Base-by-base conservation (phyloP, 2,797 vertebrate species). In the Nasua narica region DNA sequence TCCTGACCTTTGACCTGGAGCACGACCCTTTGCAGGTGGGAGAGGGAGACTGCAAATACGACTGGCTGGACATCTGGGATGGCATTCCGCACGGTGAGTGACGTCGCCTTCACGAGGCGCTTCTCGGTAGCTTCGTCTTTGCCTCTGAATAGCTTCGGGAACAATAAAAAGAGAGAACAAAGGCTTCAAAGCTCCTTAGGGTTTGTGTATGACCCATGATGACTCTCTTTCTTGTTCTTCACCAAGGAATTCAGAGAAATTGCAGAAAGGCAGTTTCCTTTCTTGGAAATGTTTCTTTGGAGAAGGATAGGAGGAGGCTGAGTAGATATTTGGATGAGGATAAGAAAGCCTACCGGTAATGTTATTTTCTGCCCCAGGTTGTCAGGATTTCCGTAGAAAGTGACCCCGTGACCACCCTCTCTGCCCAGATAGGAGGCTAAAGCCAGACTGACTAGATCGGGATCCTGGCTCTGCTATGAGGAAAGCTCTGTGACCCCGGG, bases 51-150 rank as follows among this genome's bases (percentile, higher is more conserved):
- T 99, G 99, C 99, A 99, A 99, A 95, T 99, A 99, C 0, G 99
- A 99, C 97, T 99, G 99, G 99, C 99, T 99, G 98, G 99, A 99
- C 91, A 99, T 99, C 98, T 99, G 99, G 99, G 99, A 99, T 0
- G 99, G 99, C 23, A 99, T 99, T 92, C 99, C 99, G 0, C 99
- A 99, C 97, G 99, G 99, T 99, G 98, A 99, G 99, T 94, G 76
- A 35, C 23, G 40, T 96, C 58, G 3, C 70, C 1, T 0, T 54
- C 62, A 5, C 9, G 5, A 37, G n/a, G 43, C 54, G 79, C 37
- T 94, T 37, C 65, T 84, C 94, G 14, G 5, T 40, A 52, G 35
- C 67, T 43, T 65, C 37, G 5, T 46, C 60, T 85, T 25, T 65
- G 65, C 77, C 97, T 94, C 46, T 86, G 40, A 69, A 43, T 67